phyloP scores from a whole-genome alignment of 1,140 invertebrate species.

The Dinoponera quadriceps region DNA sequence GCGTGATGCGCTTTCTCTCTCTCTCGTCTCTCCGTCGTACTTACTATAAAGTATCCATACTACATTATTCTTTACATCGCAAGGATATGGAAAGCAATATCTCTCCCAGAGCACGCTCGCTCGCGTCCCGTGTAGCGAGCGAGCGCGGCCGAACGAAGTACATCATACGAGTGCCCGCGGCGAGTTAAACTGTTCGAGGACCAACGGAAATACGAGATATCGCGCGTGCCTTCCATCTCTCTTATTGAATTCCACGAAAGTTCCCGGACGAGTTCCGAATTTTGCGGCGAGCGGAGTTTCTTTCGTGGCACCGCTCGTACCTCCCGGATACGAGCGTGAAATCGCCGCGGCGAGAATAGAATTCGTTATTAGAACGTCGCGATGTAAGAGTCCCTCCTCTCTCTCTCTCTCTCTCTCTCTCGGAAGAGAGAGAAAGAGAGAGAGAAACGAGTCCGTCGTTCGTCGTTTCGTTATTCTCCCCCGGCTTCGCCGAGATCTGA shows the following conservation, averaged over 20 bases:
- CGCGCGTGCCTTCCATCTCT: constrained; percentile 18
- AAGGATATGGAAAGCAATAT: constrained; percentile 19
- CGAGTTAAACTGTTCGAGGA: constrained; percentile 29
- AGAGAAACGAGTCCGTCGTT: no score
- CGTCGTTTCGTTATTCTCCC: neutral
- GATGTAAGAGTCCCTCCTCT: neutral
- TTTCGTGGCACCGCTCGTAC: constrained; percentile 10
- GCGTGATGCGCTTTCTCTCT: no score
- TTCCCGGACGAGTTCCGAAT: constrained; percentile 12
- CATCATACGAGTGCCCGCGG: constrained; percentile 24
- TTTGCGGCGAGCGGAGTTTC: neutral
- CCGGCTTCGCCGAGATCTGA: neutral
- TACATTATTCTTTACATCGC: constrained; percentile 30
- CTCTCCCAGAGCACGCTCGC: neutral
- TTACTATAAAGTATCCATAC: neutral
- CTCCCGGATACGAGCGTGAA: neutral
- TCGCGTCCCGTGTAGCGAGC: neutral
- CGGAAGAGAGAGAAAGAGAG: no score
- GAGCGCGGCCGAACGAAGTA: constrained; percentile 26
- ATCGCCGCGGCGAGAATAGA: constrained; percentile 25
- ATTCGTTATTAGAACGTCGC: constrained; percentile 18
- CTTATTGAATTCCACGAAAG: constrained; percentile 38
- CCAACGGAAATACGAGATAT: constrained; percentile 23
- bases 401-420: no score
- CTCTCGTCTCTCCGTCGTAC: neutral